A percentile compares a stretch with the other conserved stretches of the same genome.
These are phyloP conservation scores for Sapayoa aenigma DNA, from an alignment of 2,113 vertebrate species.

Conservation along the genomic window DNA sequence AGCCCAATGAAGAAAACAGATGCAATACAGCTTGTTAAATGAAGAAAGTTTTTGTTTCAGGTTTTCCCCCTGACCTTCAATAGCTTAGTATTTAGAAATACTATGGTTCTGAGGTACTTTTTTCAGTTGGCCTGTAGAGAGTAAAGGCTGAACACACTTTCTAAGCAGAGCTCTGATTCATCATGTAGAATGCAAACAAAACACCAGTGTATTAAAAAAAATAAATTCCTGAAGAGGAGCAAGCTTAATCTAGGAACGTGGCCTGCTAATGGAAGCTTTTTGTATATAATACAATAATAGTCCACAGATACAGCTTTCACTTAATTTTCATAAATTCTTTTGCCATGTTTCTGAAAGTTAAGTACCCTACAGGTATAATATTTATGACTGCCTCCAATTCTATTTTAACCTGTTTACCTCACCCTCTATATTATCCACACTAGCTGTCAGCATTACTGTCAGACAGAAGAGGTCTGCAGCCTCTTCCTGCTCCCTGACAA, in stretches of 20 bases:
- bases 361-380: not conserved
- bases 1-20: not conserved
- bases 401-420: not conserved
- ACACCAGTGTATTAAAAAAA: not conserved
- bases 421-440: fast-evolving
- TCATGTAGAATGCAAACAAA: not conserved
- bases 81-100: not conserved
- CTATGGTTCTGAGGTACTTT: not conserved
- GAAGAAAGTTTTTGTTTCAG: not conserved
- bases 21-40: not conserved
- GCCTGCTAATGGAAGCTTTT: not conserved
- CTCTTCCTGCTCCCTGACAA: not conserved
- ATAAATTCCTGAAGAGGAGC: not conserved
- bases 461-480: not conserved
- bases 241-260: not conserved
- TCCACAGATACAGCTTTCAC: not conserved
- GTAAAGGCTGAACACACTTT: not conserved
- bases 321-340: not conserved
- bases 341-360: not conserved
- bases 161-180: not conserved
- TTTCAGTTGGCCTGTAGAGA: not conserved
- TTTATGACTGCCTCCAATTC: not conserved
- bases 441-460: fast-evolving
- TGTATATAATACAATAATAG: not conserved
- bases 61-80: not conserved